phyloP scores from a whole-genome alignment of 2,797 vertebrate species.

The Syngnathus rostellatus region DNA sequence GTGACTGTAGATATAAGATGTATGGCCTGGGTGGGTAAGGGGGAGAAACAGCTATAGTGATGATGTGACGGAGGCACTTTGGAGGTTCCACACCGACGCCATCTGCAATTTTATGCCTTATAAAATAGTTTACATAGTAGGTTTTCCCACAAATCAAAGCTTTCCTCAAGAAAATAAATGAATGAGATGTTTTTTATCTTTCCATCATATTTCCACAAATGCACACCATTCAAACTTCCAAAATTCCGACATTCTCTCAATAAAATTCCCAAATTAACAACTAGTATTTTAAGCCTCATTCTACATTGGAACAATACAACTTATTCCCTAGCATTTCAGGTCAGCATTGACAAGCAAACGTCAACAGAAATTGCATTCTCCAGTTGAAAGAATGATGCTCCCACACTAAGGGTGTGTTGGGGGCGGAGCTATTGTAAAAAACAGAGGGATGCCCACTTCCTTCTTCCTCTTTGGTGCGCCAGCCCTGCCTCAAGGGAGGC shows the following conservation, averaged over 20 bases:
- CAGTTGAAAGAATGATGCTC: constrained; percentile 30
- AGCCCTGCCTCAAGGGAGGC: constrained; percentile 47
- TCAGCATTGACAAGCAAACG: no score
- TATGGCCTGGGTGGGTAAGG: constrained; percentile 10
- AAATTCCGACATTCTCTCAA: no score
- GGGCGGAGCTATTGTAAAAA: constrained; percentile 23
- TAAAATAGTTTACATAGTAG: background rate
- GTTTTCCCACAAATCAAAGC: background rate
- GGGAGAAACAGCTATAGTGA: constrained; percentile 31
- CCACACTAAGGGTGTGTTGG: constrained; percentile 21
- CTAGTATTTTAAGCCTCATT: no score
- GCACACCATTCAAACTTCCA: no score
- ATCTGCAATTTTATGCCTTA: background rate
- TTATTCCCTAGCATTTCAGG: no score
- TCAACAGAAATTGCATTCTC: no score
- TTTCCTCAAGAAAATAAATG: background rate
- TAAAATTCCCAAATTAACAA: no score
- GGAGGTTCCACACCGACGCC: background rate
- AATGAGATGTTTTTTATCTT: background rate
- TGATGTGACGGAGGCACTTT: constrained; percentile 46
- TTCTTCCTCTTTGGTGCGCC: constrained; percentile 47
- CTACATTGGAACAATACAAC: no score
- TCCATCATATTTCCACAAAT: no score
- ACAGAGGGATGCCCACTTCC: constrained; percentile 63
- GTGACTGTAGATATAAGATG: constrained; percentile 45